phyloP scores from a whole-genome alignment of 2,888 invertebrate genomes.

The Endotricha flammealis region DNA sequence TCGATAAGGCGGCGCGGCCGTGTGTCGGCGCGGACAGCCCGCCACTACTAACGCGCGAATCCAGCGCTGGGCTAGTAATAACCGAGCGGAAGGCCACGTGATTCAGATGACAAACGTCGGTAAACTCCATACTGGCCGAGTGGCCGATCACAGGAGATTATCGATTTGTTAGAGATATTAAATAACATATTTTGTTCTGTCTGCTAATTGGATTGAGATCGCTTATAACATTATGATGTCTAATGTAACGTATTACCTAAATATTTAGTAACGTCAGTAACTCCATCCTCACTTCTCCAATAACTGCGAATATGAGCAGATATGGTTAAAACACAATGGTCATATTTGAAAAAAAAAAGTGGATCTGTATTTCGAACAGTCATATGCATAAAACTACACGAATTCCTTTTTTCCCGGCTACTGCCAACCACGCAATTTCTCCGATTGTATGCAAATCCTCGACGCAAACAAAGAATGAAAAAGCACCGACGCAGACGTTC shows the following conservation, averaged over 20 bases:
- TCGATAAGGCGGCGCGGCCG: constrained; percentile 48
- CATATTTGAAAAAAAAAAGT: constrained; percentile 28
- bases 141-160: constrained; percentile 50
- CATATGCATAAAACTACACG: constrained; percentile 57
- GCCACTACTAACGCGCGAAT: constrained; percentile 67
- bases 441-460: constrained; percentile 75
- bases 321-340: constrained; percentile 14
- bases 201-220: constrained; percentile 1
- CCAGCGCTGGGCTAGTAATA: constrained; percentile 53
- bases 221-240: constrained; percentile 12
- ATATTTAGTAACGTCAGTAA: too few species aligned
- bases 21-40: constrained; percentile 57
- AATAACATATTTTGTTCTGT: constrained; percentile 3
- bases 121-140: constrained; percentile 48
- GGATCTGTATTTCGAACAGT: constrained; percentile 37
- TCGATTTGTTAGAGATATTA: constrained; percentile 27
- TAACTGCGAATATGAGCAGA: too few species aligned
- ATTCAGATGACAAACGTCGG: constrained; percentile 66
- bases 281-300: too few species aligned
- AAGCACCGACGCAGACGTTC: constrained; percentile 63
- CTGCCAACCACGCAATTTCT: constrained; percentile 67
- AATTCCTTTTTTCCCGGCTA: constrained; percentile 53
- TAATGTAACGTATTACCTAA: background rate
- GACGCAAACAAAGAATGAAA: constrained; percentile 72
- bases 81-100: constrained; percentile 68